Percentiles rank a stretch among this genome's conserved stretches.
phyloP scores from a whole-genome alignment of 2,113 vertebrate species.

The Melozone crissalis region DNA sequence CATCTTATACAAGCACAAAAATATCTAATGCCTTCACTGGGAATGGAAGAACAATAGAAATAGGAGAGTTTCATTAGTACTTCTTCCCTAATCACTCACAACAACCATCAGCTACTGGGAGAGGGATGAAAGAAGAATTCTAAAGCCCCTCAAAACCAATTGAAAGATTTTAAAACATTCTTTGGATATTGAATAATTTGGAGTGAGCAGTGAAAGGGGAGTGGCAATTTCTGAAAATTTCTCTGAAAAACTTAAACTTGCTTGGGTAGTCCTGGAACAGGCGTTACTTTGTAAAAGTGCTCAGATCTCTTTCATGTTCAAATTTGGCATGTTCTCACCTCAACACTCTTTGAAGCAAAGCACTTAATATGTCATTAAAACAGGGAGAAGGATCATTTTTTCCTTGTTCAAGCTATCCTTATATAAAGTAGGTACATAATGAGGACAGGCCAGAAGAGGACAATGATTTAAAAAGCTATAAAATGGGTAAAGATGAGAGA shows the following conservation, averaged over 20 bases:
- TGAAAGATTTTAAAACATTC: neutral
- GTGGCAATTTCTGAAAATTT: neutral
- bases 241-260: neutral
- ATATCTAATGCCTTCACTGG: neutral
- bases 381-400: neutral
- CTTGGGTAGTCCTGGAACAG: neutral
- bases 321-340: neutral
- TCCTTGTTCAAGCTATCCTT: neutral
- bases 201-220: neutral
- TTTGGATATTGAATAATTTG: neutral
- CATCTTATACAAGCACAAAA: neutral
- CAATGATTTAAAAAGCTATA: neutral
- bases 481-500: neutral
- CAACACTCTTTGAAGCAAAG: neutral
- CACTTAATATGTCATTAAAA: neutral
- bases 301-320: neutral
- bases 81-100: constrained; percentile 11
- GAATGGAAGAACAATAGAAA: neutral
- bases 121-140: neutral
- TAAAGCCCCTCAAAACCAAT: neutral
- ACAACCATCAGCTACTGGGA: neutral
- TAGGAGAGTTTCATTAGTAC: neutral
- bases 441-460: neutral
- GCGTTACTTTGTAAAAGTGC: neutral
- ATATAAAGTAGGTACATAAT: neutral